A percentile compares a stretch with the other conserved stretches of the same genome.
These are phyloP conservation scores for Henricia sp. DNA, from an alignment of 53 echinoderm and acorn worm genomes.

Conservation along the genomic window DNA sequence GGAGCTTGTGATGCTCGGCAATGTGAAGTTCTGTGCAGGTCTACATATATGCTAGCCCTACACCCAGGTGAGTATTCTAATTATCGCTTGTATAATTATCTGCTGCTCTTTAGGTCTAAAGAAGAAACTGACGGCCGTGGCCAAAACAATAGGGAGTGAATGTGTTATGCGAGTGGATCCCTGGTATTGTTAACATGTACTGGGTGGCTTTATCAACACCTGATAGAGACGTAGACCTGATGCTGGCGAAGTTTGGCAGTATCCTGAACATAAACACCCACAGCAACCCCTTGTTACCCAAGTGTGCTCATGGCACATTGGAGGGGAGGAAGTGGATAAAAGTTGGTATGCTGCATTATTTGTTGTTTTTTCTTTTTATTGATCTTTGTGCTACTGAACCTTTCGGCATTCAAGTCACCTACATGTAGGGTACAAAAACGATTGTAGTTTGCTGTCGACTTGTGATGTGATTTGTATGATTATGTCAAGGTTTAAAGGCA, in stretches of 20 bases:
- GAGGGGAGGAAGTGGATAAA: constrained; percentile 15
- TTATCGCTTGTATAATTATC: background rate
- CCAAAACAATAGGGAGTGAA: background rate
- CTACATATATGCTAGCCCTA: background rate
- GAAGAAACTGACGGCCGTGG: constrained; percentile 18
- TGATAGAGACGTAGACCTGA: constrained; percentile 24
- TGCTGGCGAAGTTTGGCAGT: constrained; percentile 27
- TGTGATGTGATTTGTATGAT: background rate
- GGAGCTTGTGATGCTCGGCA: too few species aligned
- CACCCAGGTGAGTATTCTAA: background rate
- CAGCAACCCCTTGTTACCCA: background rate
- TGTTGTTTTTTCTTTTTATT: too few species aligned
- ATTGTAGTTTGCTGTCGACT: background rate
- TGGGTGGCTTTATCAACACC: constrained; percentile 38
- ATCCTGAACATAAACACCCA: background rate
- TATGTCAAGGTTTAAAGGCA: background rate
- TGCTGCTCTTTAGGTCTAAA: constrained; percentile 10
- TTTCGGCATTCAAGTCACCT: background rate
- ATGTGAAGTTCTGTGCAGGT: background rate
- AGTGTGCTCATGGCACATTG: constrained; percentile 13
- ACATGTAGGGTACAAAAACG: background rate
- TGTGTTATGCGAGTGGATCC: constrained; percentile 4
- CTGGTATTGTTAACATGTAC: constrained; percentile 17
- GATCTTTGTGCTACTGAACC: background rate
- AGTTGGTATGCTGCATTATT: too few species aligned